Percentiles rank a stretch among this genome's conserved stretches.
These are phyloP conservation scores for Mactromeris polynyma DNA, from an alignment of 2,888 invertebrate species.

Conservation along the genomic window DNA sequence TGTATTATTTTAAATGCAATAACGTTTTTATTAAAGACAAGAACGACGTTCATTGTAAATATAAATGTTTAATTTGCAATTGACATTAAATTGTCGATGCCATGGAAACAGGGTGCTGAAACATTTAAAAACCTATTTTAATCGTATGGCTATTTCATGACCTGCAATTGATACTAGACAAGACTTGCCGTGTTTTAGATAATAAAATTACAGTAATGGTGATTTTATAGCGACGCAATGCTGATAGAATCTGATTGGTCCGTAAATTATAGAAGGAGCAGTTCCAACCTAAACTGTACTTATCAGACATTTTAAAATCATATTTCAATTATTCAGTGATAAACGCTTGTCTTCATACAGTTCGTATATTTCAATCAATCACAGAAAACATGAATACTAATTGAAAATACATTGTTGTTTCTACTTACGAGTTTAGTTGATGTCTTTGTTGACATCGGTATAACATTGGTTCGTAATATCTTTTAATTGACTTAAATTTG, in stretches of 20 bases:
- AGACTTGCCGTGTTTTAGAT: not conserved
- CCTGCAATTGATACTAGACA: not conserved
- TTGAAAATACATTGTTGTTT: not conserved
- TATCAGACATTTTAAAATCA: not conserved
- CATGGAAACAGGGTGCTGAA: too few relatives aligned
- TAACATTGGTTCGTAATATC: not conserved
- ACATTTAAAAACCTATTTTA: too few relatives aligned
- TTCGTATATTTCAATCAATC: not conserved
- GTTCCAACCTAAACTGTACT: not conserved
- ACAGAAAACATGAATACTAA: not conserved
- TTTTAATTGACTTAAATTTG: too few relatives aligned
- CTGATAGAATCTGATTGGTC: not conserved
- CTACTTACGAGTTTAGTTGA: not conserved
- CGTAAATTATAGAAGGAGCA: not conserved
- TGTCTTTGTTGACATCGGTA: not conserved
- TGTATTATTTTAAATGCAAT: too few relatives aligned
- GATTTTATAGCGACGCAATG: not conserved
- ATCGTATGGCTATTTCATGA: not conserved
- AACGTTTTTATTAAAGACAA: too few relatives aligned
- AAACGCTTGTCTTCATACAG: not conserved
- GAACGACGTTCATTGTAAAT: too few relatives aligned
- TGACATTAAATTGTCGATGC: too few relatives aligned
- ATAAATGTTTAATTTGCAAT: too few relatives aligned
- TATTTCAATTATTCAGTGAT: not conserved
- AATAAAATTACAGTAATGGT: not conserved